A percentile compares a stretch with the other conserved stretches of the same genome.
Evolutionary conservation across 2,888 invertebrate species (phyloP).

Genomic region (Drosophila diplacantha): DNA sequence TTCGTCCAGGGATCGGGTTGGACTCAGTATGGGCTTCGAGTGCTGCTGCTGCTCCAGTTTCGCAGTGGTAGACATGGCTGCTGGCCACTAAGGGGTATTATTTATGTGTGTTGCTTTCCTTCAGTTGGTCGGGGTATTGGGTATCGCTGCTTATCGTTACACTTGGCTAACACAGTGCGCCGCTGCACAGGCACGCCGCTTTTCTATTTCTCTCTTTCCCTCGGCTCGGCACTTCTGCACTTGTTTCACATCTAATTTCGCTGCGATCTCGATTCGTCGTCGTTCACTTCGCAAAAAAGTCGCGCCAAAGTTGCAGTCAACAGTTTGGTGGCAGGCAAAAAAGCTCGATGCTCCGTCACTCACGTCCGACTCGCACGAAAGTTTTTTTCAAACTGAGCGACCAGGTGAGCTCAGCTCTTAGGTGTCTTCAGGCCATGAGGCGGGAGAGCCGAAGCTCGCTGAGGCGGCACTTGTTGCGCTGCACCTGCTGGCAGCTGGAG

Average conservation of each 20-base stretch:
- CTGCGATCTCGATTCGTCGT: slow-evolving; percentile 21
- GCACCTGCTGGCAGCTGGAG: slow-evolving; percentile 21
- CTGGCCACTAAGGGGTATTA: slow-evolving; percentile 40
- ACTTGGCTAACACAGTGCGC: slow-evolving; percentile 52
- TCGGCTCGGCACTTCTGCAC: slow-evolving; percentile 41
- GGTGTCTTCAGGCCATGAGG: background rate
- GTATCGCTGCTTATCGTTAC: slow-evolving; percentile 48
- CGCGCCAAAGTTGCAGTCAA: slow-evolving; percentile 53
- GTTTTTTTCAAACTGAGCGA: slow-evolving; percentile 68
- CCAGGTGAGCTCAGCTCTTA: slow-evolving; percentile 1
- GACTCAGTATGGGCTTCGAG: slow-evolving; percentile 78
- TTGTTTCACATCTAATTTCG: slow-evolving; percentile 47
- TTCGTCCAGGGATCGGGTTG: slow-evolving; percentile 78
- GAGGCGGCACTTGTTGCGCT: slow-evolving; percentile 33
- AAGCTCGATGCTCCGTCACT: slow-evolving; percentile 23
- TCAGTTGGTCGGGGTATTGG: slow-evolving; percentile 24
- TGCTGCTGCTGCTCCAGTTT: slow-evolving; percentile 77
- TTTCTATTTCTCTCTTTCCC: slow-evolving; percentile 52
- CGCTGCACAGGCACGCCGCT: slow-evolving; percentile 42
- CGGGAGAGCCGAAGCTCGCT: slow-evolving; percentile 10
- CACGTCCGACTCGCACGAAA: slow-evolving; percentile 72
- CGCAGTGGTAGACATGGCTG: slow-evolving; percentile 54
- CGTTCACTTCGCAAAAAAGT: slow-evolving; percentile 45
- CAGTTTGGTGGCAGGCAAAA: slow-evolving; percentile 25
- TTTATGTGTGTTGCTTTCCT: slow-evolving; percentile 20